These are phyloP conservation scores for Elysia crispata DNA, from an alignment of 2,888 invertebrate species.

Conservation along the genomic window DNA sequence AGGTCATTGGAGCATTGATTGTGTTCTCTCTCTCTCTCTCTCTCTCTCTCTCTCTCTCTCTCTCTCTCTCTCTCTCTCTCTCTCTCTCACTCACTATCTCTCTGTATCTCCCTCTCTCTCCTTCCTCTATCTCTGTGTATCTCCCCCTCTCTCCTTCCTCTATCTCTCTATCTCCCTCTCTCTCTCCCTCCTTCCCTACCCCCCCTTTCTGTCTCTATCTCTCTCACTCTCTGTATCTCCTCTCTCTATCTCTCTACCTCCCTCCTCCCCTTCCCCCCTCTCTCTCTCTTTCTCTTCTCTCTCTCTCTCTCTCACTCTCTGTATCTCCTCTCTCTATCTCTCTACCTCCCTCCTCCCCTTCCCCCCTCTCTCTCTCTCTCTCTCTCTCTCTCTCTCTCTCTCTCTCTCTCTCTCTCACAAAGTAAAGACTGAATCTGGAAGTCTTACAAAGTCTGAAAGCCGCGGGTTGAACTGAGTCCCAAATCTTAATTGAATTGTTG, in stretches of 20 bases:
- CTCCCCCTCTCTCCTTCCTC: neutral
- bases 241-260: neutral
- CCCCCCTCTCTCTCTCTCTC: neutral
- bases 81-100: neutral
- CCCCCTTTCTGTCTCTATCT: neutral
- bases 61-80: no score
- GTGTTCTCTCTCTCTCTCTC: neutral
- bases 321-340: neutral
- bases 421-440: neutral
- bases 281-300: neutral
- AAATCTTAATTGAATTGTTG: no score
- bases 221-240: slow-evolving; percentile 1
- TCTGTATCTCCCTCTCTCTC: neutral
- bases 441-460: no score
- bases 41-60: neutral
- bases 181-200: neutral
- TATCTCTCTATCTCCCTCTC: neutral
- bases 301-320: slow-evolving; percentile 19
- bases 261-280: neutral
- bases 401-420: slow-evolving; percentile 11
- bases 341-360: neutral
- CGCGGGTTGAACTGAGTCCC: neutral
- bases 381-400: slow-evolving; percentile 11
- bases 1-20: neutral
- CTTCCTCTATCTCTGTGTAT: slow-evolving; percentile 1